Conservation (phyloP, 2,888 invertebrate species). For the Caradrina kadenii region DNA sequence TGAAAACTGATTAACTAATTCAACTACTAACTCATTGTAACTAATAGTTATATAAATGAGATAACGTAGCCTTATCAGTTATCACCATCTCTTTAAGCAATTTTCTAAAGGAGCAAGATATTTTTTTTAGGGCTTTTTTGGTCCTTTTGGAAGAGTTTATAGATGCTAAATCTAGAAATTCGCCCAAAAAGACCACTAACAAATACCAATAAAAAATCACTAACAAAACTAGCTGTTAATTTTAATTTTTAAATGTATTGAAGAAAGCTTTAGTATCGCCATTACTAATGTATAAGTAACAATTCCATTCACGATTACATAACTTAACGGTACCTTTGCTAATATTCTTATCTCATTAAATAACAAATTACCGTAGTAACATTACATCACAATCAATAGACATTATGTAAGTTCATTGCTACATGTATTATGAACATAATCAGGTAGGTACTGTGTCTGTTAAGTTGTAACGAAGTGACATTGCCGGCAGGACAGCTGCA, state of each 20-base stretch:
- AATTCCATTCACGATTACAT: neutral
- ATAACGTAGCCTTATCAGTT: too few species aligned
- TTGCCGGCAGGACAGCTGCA: neutral
- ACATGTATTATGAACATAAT: constrained; percentile 56
- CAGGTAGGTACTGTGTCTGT: constrained; percentile 33
- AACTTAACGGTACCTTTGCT: constrained; percentile 3
- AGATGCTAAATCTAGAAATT: too few species aligned
- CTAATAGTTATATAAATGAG: neutral
- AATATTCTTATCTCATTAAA: constrained; percentile 26
- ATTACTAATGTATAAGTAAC: neutral
- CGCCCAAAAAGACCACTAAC: too few species aligned
- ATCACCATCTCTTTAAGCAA: neutral
- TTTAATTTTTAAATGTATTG: neutral
- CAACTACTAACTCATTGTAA: too few species aligned
- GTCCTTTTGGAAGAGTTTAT: neutral
- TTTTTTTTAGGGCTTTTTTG: neutral
- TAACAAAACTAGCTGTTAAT: too few species aligned
- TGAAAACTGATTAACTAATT: constrained; percentile 7
- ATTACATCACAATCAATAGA: constrained; percentile 41
- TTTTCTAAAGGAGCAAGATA: neutral
- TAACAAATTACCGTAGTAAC: constrained; percentile 27
- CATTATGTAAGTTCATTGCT: constrained; percentile 54
- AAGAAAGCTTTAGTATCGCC: neutral
- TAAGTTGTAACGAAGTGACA: constrained; percentile 46
- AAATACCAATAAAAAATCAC: too few species aligned